Conservation (phyloP, 1,140 invertebrate genomes). For the Achroia grisella region DNA sequence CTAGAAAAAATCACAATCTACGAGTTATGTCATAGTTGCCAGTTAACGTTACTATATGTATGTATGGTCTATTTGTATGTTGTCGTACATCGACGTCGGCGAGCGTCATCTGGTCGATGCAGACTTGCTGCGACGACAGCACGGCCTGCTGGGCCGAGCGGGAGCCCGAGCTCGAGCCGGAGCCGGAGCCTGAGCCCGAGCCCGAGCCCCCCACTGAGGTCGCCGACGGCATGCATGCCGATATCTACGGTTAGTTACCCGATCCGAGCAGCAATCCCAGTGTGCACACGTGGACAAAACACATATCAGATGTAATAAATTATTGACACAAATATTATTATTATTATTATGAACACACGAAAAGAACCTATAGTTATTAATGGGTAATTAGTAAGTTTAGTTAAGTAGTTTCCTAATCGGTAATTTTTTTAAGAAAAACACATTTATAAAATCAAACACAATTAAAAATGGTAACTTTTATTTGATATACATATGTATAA, state of each 20-base stretch:
- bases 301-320: no score
- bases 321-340: no score
- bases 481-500: no score
- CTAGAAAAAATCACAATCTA: no score
- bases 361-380: no score
- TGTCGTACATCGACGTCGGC: constrained; percentile 79
- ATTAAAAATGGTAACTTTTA: no score
- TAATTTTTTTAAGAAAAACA: no score
- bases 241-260: constrained; percentile 37
- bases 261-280: constrained; percentile 46
- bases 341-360: no score
- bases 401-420: no score
- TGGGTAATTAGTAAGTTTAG: no score
- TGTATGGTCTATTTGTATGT: no score
- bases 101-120: constrained; percentile 80
- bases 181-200: constrained; percentile 32
- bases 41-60: neutral
- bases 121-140: constrained; percentile 75
- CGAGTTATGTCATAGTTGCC: neutral
- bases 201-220: constrained; percentile 41
- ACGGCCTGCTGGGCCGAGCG: constrained; percentile 30
- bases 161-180: constrained; percentile 45
- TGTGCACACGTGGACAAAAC: constrained; percentile 14
- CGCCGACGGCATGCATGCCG: constrained; percentile 75
- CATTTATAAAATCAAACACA: no score